Conservation (phyloP, 53 echinoderm and acorn worm genomes). For the Patiria pectinifera region DNA sequence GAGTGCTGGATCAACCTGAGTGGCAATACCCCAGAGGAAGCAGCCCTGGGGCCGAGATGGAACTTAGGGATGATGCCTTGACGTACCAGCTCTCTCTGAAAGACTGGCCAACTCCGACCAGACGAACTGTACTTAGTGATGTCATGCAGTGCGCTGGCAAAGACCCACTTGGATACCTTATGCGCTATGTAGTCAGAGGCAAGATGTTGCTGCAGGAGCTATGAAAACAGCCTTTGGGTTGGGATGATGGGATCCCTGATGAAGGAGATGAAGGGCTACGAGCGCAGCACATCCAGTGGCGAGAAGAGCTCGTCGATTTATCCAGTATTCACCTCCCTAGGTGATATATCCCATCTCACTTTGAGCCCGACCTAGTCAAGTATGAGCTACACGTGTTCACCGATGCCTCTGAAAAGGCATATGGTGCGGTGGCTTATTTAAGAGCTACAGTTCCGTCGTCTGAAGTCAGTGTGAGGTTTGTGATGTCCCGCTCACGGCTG, state of each 20-base stretch:
- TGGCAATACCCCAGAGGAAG: conserved; percentile 5
- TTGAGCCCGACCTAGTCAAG: background rate
- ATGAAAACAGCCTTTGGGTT: conserved; percentile 35
- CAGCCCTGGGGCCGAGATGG: conserved; percentile 25
- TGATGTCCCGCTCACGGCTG: conserved; percentile 28
- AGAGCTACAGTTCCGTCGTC: background rate
- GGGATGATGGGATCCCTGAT: conserved; percentile 49
- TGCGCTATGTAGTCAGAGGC: conserved; percentile 39
- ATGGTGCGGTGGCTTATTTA: conserved; percentile 23
- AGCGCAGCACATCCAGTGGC: conserved; percentile 55
- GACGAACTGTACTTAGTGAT: conserved; percentile 23
- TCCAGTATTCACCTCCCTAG: conserved; percentile 28
- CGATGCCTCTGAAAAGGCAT: conserved; percentile 44
- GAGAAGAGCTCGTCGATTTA: conserved; percentile 26
- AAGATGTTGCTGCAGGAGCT: conserved; percentile 60
- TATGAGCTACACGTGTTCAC: conserved; percentile 33
- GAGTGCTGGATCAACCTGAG: conserved; percentile 27
- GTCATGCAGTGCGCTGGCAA: conserved; percentile 34
- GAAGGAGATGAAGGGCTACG: conserved; percentile 24
- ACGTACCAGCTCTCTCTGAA: conserved; percentile 22
- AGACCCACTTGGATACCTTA: conserved; percentile 50
- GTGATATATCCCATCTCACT: conserved; percentile 42
- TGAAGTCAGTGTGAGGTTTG: conserved; percentile 30
- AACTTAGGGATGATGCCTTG: conserved; percentile 2
- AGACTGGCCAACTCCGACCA: conserved; percentile 14